These are phyloP conservation scores for Cryptoblepharus egeriae DNA, from an alignment of 2,797 vertebrate species.

Conservation along the genomic window DNA sequence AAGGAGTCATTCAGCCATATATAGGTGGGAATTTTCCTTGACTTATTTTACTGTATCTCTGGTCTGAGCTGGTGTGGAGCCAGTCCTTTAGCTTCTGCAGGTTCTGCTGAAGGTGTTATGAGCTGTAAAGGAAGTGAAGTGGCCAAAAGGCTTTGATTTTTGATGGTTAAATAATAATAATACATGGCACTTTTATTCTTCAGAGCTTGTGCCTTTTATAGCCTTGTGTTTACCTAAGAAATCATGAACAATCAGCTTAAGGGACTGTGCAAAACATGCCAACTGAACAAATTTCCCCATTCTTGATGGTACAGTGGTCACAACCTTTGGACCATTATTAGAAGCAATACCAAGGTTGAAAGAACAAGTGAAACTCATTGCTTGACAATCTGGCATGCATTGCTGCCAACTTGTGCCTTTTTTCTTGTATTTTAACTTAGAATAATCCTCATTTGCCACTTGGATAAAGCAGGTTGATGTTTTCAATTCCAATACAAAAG, in stretches of 20 bases:
- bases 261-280: background rate
- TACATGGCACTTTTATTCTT: background rate
- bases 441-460: conserved; percentile 5
- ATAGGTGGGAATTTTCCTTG: conserved; percentile 35
- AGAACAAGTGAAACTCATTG: background rate
- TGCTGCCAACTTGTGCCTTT: background rate
- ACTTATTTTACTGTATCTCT: conserved; percentile 35
- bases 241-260: conserved; percentile 5
- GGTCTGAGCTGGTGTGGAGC: conserved; percentile 25
- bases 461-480: background rate
- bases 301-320: background rate
- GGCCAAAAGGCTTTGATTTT: conserved; percentile 26
- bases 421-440: background rate
- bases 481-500: background rate
- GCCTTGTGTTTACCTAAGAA: conserved; percentile 34
- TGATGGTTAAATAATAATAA: background rate
- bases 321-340: background rate
- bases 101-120: conserved; percentile 36
- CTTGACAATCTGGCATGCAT: background rate
- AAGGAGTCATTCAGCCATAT: conserved; percentile 35
- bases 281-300: background rate
- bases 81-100: conserved; percentile 34
- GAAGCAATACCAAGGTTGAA: background rate
- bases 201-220: background rate
- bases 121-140: conserved; percentile 27